Base-by-base conservation (phyloP, 2,797 vertebrate species). In the Epinephelus coioides region DNA sequence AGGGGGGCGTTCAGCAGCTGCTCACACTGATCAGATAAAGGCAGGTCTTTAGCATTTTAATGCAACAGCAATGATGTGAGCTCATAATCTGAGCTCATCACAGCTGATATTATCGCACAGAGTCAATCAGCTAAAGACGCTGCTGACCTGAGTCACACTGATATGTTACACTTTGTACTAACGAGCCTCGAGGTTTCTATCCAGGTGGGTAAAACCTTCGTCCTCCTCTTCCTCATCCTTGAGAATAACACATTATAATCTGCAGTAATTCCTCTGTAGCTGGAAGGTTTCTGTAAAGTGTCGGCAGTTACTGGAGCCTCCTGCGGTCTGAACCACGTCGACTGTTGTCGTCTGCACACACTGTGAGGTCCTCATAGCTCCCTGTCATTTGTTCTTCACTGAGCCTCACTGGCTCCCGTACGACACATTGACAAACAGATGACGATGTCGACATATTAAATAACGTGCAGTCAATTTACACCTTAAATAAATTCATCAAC, bases 21-120 rank as follows among this genome's bases (percentile, higher is more conserved):
- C 34, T n/a, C 69, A 5, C 79, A 77, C 51, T 84, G 44, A 75
- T 57, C 30, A 34, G 30, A 34, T 34, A 34, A 34, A 34, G 30
- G 51, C 5, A 21, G 27, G 27, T 82, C 60, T 63, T 78, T 62
- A 75, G 34, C 62, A 73, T 63, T 64, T 76, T 6, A 12, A 55
- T 4, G 4, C 19, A 59, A 25, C 21, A 51, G 19, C 46, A 19
- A 71, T 60, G 2, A 40, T 5, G 27, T 9, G 10, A 13, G 2
- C 19, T 2, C 23, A n/a, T 3, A 34, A 34, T 34, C 34, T 34
- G 6, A 34, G 6, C 34, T 34, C 1, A 34, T 43, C 40, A 10
- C 9, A 12, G 40, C 40, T 12, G 40, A 10, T 43, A 10, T 12
- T 43, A 11, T 3, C 9, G 9, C 38, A 30, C 27, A 34, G 30